A percentile compares a stretch with the other conserved stretches of the same genome.
Conservation (phyloP, 2,113 vertebrate species). For the Dasyornis broadbenti region DNA sequence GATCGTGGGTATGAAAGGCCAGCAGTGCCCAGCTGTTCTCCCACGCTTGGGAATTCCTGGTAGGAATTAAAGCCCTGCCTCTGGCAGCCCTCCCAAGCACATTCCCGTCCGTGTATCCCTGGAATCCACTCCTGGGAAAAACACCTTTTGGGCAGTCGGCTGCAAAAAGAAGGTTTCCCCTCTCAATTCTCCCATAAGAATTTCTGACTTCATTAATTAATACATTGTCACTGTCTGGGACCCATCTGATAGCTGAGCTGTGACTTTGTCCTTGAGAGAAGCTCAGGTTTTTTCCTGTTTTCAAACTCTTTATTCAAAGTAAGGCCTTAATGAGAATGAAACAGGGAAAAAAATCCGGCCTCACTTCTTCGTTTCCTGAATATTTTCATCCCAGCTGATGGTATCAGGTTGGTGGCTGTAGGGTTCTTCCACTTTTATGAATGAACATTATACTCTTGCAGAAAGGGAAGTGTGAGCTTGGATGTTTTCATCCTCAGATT, state of each 20-base stretch:
- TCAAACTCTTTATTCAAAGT: background rate
- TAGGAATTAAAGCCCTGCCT: background rate
- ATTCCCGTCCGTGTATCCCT: fast-evolving
- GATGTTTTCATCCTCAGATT: background rate
- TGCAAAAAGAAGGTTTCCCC: background rate
- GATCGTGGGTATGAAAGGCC: background rate
- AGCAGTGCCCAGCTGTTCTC: background rate
- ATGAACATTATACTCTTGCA: background rate
- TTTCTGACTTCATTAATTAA: background rate
- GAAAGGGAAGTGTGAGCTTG: background rate
- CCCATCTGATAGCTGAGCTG: background rate
- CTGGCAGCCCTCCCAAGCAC: background rate
- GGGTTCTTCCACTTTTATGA: background rate
- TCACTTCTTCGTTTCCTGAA: background rate
- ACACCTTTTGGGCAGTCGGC: background rate
- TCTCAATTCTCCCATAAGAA: fast-evolving
- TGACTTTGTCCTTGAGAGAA: background rate
- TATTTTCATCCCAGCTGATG: background rate
- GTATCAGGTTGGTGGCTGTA: background rate
- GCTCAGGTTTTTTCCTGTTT: background rate
- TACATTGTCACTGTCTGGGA: background rate
- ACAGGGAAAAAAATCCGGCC: background rate
- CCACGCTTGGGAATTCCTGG: background rate
- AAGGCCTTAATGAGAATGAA: background rate
- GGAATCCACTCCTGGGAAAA: background rate